These are phyloP conservation scores for Tenrec ecaudatus DNA, from an alignment of 2,113 vertebrate genomes.

Conservation along the genomic window DNA sequence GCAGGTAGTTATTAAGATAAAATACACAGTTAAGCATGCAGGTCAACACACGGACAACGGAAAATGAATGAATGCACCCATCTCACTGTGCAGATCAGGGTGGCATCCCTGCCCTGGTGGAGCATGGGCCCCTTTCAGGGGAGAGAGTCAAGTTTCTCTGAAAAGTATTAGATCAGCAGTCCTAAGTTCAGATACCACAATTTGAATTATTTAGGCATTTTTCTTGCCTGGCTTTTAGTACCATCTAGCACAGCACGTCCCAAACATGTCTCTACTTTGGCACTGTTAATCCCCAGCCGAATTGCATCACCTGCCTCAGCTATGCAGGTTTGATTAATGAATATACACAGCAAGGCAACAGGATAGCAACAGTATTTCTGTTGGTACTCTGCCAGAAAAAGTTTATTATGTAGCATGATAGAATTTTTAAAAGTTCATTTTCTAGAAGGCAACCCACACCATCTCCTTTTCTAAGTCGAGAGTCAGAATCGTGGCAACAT, in stretches of 20 bases:
- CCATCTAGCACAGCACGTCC: neutral
- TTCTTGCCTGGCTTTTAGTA: neutral
- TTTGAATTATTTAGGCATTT: conserved; percentile 10
- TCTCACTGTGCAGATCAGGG: neutral
- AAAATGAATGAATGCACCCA: no score
- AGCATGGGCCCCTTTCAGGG: conserved; percentile 24
- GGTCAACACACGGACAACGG: no score
- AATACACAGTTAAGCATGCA: neutral
- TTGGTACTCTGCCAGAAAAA: conserved; percentile 48
- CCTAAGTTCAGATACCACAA: neutral
- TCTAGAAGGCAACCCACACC: neutral
- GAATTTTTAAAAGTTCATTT: neutral
- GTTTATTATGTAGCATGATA: neutral
- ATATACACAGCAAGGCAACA: neutral
- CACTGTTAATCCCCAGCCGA: neutral
- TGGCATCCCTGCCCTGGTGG: neutral
- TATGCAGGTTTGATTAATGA: neutral
- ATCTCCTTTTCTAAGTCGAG: conserved; percentile 12
- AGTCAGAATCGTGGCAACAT: conserved; percentile 24
- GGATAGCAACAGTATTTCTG: conserved; percentile 1
- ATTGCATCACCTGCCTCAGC: neutral
- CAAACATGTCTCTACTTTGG: neutral
- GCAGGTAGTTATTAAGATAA: neutral
- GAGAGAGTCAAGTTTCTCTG: neutral
- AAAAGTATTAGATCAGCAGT: neutral